A percentile compares a stretch with the other conserved stretches of the same genome.
These are phyloP conservation scores for Stomorhina lunata DNA, from an alignment of 2,888 invertebrate genomes.

Conservation along the genomic window DNA sequence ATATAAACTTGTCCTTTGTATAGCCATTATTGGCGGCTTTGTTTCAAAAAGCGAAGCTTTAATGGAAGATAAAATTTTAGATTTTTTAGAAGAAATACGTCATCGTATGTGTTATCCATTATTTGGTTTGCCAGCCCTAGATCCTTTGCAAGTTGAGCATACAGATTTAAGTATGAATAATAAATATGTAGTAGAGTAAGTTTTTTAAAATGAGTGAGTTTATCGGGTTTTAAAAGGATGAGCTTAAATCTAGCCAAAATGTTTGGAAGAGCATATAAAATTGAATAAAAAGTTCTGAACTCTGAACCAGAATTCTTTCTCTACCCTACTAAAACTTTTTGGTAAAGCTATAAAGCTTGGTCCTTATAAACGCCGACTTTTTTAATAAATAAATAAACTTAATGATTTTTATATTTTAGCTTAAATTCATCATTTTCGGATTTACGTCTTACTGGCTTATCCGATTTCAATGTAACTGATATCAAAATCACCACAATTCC, in stretches of 20 bases:
- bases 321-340: no score
- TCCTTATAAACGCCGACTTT: no score
- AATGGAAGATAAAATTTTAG: conserved; percentile 69
- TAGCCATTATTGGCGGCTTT: conserved; percentile 22
- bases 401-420: no score
- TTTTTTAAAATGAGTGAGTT: conserved; percentile 5
- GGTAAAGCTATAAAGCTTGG: no score
- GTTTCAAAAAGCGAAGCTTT: conserved; percentile 62
- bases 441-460: conserved; percentile 71
- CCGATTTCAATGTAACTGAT: conserved; percentile 70
- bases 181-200: conserved; percentile 73
- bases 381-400: no score
- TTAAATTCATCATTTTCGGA: conserved; percentile 71
- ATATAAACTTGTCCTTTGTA: background rate
- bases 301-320: no score
- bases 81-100: conserved; percentile 73
- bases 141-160: conserved; percentile 72
- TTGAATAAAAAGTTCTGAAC: no score
- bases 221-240: background rate
- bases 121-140: conserved; percentile 74
- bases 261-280: no score
- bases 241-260: background rate
- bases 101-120: conserved; percentile 77
- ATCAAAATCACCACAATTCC: conserved; percentile 68
- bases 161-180: conserved; percentile 68